phyloP scores from a whole-genome alignment of 2,113 vertebrate genomes.

The Uropsilus gracilis region DNA sequence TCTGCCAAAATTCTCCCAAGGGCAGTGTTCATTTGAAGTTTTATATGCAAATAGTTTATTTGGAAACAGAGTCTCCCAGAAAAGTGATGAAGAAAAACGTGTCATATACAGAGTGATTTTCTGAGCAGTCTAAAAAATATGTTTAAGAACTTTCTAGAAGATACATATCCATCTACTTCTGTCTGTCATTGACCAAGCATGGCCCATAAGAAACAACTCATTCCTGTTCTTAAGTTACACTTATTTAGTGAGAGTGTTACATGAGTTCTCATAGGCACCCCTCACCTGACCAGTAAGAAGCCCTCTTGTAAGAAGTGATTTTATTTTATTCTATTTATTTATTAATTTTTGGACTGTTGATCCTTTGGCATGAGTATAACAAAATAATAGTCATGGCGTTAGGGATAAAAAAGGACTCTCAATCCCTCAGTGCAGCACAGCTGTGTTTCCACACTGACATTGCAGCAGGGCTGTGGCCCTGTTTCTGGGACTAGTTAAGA shows the following conservation, averaged over 20 bases:
- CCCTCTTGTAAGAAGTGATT: neutral
- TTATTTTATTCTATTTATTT: neutral
- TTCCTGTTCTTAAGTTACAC: neutral
- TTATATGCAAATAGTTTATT: neutral
- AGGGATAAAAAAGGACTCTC: too few species aligned
- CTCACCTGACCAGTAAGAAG: neutral
- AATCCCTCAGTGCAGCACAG: too few species aligned
- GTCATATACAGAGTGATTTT: neutral
- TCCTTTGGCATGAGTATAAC: neutral
- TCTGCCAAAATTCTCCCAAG: neutral
- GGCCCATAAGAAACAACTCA: neutral
- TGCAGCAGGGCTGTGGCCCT: too few species aligned
- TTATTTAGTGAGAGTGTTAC: neutral
- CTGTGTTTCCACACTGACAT: too few species aligned
- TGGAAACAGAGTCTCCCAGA: neutral
- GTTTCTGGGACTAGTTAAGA: too few species aligned
- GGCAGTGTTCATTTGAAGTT: neutral
- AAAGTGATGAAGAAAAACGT: neutral
- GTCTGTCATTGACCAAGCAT: neutral
- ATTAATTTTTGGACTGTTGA: neutral
- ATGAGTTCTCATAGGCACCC: neutral
- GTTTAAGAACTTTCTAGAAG: neutral
- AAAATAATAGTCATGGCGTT: neutral
- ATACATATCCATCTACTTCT: neutral
- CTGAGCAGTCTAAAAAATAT: neutral